Percentiles rank a stretch among this genome's conserved stretches.
Conservation (phyloP, 2,888 invertebrate species). For the Anagyrus pseudococci region DNA sequence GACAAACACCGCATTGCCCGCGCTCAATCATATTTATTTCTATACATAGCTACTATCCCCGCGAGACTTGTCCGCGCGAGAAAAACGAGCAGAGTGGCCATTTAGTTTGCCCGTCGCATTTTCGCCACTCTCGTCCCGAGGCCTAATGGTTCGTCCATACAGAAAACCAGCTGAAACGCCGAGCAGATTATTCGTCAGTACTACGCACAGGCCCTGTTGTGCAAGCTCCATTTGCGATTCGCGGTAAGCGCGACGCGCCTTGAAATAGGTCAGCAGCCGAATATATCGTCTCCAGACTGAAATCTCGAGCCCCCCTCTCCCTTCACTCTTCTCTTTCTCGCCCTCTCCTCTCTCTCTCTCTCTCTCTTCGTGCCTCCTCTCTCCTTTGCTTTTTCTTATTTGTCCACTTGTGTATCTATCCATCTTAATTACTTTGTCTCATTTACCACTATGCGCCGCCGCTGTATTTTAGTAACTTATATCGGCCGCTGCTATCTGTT, state of each 20-base stretch:
- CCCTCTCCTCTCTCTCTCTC: not conserved
- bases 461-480: no score
- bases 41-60: no score
- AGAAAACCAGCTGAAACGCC: no score
- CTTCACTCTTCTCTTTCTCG: not conserved
- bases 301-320: no score
- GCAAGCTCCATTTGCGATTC: constrained; percentile 31
- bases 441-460: constrained; percentile 13
- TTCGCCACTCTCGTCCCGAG: constrained; percentile 26
- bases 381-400: constrained; percentile 6
- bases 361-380: not conserved
- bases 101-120: no score
- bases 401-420: constrained; percentile 11
- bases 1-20: no score
- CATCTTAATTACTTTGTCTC: constrained; percentile 29
- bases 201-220: no score
- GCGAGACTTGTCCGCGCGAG: no score
- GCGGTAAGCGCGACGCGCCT: constrained; percentile 10
- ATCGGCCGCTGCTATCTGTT: not conserved
- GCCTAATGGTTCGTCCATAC: no score
- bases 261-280: constrained; percentile 34
- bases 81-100: no score
- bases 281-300: constrained; percentile 32
- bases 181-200: no score
- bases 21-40: no score